These are phyloP conservation scores for Buceros bicornis DNA, from an alignment of 2,797 vertebrate species.

Conservation along the genomic window DNA sequence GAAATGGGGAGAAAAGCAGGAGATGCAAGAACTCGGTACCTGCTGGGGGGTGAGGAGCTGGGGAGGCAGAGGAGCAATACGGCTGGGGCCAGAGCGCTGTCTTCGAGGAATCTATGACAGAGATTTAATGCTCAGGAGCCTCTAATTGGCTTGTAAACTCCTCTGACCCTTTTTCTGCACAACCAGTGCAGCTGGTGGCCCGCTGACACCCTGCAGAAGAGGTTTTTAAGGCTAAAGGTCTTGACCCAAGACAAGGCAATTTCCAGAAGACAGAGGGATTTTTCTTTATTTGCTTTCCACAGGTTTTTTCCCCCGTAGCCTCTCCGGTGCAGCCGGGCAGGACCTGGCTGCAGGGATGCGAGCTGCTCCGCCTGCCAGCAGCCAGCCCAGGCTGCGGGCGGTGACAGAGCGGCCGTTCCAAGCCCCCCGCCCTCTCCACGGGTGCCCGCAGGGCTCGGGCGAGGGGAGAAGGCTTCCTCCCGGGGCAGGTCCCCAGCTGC, in stretches of 20 bases:
- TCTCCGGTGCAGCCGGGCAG: accelerated
- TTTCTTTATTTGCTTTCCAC: not conserved
- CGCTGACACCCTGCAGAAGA: not conserved
- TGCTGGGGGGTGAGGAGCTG: not conserved
- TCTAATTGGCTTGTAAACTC: not conserved
- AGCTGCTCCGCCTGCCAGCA: not conserved
- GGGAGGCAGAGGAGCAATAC: not conserved
- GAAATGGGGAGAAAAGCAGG: not conserved
- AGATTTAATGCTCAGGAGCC: not conserved
- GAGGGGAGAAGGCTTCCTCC: not conserved
- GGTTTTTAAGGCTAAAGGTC: not conserved
- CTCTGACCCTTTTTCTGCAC: not conserved
- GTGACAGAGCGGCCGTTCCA: not conserved
- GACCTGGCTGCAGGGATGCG: accelerated
- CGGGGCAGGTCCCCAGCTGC: not conserved
- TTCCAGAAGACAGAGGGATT: not conserved
- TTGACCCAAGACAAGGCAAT: not conserved
- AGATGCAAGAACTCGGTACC: not conserved
- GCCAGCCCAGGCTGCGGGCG: accelerated
- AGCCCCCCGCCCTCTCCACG: not conserved
- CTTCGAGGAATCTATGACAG: not conserved
- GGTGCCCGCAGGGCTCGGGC: accelerated
- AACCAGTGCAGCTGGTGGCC: not conserved
- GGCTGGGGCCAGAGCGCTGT: not conserved
- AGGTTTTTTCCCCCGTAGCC: accelerated